These are phyloP conservation scores for Spinus pinus DNA, from an alignment of 2,797 vertebrate genomes.

Conservation along the genomic window DNA sequence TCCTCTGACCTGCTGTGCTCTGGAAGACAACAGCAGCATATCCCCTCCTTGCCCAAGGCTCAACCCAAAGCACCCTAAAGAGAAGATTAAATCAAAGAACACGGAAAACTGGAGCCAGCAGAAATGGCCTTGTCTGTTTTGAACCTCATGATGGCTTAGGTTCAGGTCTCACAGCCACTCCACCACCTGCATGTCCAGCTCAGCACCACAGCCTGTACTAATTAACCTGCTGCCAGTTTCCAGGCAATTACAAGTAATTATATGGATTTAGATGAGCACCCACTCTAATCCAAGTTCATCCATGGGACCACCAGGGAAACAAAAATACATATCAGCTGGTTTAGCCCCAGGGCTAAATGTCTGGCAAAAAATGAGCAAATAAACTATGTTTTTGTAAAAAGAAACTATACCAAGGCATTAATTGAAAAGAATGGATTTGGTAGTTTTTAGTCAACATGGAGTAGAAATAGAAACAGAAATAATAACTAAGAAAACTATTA, in stretches of 20 bases:
- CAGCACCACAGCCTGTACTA: not conserved
- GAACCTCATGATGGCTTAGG: not conserved
- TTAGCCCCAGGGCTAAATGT: not conserved
- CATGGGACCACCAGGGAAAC: not conserved
- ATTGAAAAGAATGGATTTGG: not conserved
- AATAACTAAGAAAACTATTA: not conserved
- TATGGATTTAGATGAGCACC: not conserved
- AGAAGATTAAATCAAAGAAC: not conserved
- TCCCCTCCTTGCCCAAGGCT: not conserved
- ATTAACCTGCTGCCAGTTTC: not conserved
- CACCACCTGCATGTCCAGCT: not conserved
- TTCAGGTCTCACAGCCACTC: not conserved
- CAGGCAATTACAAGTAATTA: not conserved
- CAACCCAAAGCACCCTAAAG: not conserved
- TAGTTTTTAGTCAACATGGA: not conserved
- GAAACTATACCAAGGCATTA: not conserved
- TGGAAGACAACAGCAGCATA: not conserved
- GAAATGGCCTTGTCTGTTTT: not conserved
- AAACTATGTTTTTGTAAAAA: not conserved
- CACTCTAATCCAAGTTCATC: accelerated
- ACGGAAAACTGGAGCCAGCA: not conserved
- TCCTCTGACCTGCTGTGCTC: not conserved
- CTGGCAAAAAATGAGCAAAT: not conserved
- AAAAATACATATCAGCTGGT: not conserved
- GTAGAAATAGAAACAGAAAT: not conserved